These are phyloP conservation scores for Gambusia affinis DNA, from an alignment of 2,113 vertebrate species.

Conservation along the genomic window DNA sequence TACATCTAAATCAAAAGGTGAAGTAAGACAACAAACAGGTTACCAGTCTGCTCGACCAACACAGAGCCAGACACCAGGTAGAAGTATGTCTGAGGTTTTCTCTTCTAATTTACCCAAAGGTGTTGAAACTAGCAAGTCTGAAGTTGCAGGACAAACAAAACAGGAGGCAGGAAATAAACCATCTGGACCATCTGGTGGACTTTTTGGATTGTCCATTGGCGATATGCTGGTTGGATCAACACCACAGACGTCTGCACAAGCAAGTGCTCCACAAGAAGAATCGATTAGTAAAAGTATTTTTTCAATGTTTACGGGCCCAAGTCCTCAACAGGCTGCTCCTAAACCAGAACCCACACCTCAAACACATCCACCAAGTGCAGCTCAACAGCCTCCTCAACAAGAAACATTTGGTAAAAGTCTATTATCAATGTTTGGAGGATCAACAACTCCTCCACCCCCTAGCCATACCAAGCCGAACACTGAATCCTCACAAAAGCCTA, in stretches of 20 bases:
- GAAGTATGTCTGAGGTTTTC: slow-evolving; percentile 61
- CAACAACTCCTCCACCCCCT: slow-evolving; percentile 42
- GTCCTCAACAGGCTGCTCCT: slow-evolving; percentile 51
- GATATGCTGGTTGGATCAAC: slow-evolving; percentile 72
- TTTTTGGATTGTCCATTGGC: slow-evolving; percentile 84
- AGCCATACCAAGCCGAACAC: slow-evolving; percentile 57
- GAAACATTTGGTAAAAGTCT: slow-evolving; percentile 66
- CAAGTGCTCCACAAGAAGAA: slow-evolving; percentile 64
- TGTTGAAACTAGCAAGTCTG: slow-evolving; percentile 37
- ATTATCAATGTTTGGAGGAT: slow-evolving; percentile 69
- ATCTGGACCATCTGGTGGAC: slow-evolving; percentile 58
- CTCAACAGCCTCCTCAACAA: slow-evolving; percentile 52
- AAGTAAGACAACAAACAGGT: slow-evolving; percentile 71
- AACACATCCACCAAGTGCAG: slow-evolving; percentile 24
- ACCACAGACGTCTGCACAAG: slow-evolving; percentile 33
- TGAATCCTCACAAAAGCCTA: slow-evolving; percentile 47
- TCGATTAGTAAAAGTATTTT: slow-evolving; percentile 72
- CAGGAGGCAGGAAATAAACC: slow-evolving; percentile 69
- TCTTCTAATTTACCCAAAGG: slow-evolving; percentile 27
- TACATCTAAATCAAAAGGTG: slow-evolving; percentile 52
- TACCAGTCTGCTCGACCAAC: slow-evolving; percentile 42
- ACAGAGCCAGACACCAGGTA: slow-evolving; percentile 50
- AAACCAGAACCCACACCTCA: slow-evolving; percentile 49
- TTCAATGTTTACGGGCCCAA: slow-evolving; percentile 70
- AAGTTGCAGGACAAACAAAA: slow-evolving; percentile 68